Percentiles rank a stretch among this genome's conserved stretches.
phyloP scores from a whole-genome alignment of 2,797 vertebrate species.

The Alca torda region DNA sequence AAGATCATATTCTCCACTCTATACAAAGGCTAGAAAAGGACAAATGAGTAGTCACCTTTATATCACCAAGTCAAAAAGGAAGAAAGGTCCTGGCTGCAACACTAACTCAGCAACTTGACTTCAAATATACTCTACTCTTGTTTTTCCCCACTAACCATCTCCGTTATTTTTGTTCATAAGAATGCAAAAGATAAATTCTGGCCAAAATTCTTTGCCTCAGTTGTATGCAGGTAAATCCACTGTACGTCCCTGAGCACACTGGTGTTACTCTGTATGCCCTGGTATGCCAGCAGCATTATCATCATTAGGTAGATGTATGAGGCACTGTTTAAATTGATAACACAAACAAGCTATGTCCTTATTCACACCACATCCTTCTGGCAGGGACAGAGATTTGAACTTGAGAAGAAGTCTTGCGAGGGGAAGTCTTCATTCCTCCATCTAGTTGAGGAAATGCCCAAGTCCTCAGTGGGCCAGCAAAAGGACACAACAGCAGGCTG shows the following conservation, averaged over 20 bases:
- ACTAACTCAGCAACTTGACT: neutral
- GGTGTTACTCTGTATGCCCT: neutral
- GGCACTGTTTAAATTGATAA: neutral
- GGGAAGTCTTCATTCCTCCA: neutral
- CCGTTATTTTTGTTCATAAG: neutral
- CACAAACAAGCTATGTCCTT: neutral
- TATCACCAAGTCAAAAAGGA: neutral
- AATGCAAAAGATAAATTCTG: neutral
- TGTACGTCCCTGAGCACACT: neutral
- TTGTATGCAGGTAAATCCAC: neutral
- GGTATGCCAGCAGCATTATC: neutral
- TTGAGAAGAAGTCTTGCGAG: neutral
- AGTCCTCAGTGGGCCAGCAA: neutral
- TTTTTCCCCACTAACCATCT: neutral
- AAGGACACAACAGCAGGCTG: neutral
- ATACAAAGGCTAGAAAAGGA: neutral
- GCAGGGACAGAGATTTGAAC: neutral
- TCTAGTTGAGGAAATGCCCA: neutral
- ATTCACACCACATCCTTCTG: neutral
- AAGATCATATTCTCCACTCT: neutral
- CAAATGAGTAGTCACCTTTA: neutral
- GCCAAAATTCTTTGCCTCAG: neutral
- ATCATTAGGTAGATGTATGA: neutral
- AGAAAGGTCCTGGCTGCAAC: neutral
- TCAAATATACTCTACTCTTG: neutral